phyloP scores from a whole-genome alignment of 2,113 vertebrate species.

The Calyptommatus sinebrachiatus region DNA sequence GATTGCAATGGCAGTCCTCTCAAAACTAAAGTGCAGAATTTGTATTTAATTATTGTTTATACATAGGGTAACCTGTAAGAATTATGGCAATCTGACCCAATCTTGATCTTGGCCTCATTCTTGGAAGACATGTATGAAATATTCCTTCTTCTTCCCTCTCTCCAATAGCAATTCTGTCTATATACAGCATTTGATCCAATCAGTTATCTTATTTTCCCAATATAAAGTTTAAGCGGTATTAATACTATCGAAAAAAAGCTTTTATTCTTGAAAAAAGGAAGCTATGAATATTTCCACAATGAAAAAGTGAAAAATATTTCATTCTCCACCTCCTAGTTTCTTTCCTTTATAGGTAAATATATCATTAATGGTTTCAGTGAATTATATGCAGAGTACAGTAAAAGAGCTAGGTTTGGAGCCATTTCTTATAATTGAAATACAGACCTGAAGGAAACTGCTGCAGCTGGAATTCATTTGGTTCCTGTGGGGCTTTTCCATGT shows the following conservation, averaged over 20 bases:
- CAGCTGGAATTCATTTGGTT: conserved; percentile 73
- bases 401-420: background rate
- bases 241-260: background rate
- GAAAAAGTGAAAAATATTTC: background rate
- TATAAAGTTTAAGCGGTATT: background rate
- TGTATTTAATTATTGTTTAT: background rate
- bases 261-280: background rate
- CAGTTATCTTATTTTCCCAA: background rate
- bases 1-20: background rate
- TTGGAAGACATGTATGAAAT: no score
- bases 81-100: no score
- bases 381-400: background rate
- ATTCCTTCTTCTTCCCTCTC: no score
- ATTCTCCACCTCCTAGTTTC: background rate
- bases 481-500: conserved; percentile 83
- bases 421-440: conserved; percentile 31
- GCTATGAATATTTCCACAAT: no score
- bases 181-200: background rate
- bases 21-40: background rate
- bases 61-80: no score
- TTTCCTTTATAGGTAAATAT: background rate
- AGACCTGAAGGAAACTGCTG: conserved; percentile 80
- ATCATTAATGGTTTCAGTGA: background rate
- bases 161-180: background rate
- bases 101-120: no score